Evolutionary conservation across 2,797 vertebrate genomes (phyloP).

Genomic region (Serranus cabrilla): DNA sequence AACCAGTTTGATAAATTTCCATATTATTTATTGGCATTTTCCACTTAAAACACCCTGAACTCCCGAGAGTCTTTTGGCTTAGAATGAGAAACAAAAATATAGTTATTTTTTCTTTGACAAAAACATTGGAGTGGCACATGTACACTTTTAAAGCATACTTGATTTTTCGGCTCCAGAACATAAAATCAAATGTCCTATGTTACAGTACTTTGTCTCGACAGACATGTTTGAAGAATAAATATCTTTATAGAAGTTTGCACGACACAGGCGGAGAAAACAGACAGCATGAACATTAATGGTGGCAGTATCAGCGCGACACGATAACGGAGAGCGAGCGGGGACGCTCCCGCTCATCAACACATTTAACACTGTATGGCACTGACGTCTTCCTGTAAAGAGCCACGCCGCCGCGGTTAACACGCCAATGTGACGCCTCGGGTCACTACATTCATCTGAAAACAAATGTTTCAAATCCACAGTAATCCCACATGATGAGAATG

Average conservation of each 20-base stretch:
- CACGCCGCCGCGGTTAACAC: conserved; percentile 44
- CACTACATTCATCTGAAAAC: not conserved
- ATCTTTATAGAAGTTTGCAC: conserved; percentile 69
- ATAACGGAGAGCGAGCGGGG: conserved; percentile 6
- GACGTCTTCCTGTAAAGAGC: conserved; percentile 40
- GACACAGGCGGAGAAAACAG: conserved; percentile 63
- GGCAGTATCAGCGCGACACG: conserved; percentile 45
- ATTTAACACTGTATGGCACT: conserved; percentile 65
- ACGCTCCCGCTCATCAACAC: conserved; percentile 46
- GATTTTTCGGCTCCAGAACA: conserved; percentile 78
- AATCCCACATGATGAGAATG: conserved; percentile 37
- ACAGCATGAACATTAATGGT: conserved; percentile 50
- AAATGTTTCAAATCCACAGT: conserved; percentile 1
- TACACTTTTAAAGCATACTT: conserved; percentile 71
- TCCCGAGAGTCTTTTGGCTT: conserved; percentile 77
- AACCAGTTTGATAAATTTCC: conserved; percentile 47
- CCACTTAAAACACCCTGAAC: conserved; percentile 80
- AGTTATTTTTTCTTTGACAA: conserved; percentile 61
- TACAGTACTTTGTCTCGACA: conserved; percentile 76
- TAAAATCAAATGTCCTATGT: conserved; percentile 65
- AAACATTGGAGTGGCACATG: conserved; percentile 76
- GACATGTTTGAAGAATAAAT: conserved; percentile 79
- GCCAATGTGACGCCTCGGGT: conserved; percentile 2
- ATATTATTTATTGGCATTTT: conserved; percentile 85
- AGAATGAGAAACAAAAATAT: conserved; percentile 71